Evolutionary conservation across 2,113 vertebrate genomes (phyloP), one percentile per base, ranked within the genome.

Genomic region (Bubalus kerabau): DNA sequence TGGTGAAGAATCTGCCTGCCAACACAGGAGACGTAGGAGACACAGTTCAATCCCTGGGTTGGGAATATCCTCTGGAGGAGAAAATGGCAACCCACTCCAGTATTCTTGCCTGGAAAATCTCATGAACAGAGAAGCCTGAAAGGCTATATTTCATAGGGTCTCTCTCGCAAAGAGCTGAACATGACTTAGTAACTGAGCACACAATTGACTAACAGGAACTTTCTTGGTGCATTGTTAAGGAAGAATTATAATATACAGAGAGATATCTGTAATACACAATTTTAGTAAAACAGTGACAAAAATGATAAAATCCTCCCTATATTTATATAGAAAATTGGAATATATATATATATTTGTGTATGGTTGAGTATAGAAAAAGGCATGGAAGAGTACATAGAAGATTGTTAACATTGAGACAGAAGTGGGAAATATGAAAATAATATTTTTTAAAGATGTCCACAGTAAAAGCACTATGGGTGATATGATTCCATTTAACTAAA

Each of bases 241-340:
- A 40, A 93, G 46, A 86, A 92, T 36, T 84, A 13, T 85, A 96
- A 92, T 83, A 92, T 40, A 76, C 3, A 95, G 36, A 80, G 43
- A 95, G 23, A 62, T 81, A 15, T 30, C 62, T 90, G 4, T 60
- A 92, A 74, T 90, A 89, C 2, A 67, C 17, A 71, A 2, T 81
- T 59, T 90, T 93, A n/a, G 36, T 91, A 87, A 96, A 90, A 83
- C 8, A 60, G 4, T 93, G 81, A 82, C 30, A 89, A 50, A 97
- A 92, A 89, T 9, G 5, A 83, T 84, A 86, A 78, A 81, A 85
- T 92, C 50, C 11, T 87, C 21, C 19, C 4, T 92, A 11, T 86
- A 17, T 64, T 87, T 88, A 40, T 82, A 64, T 64, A 90, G 76
- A 95, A 96, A 95, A 90, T 84, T 92, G 40, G 86, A 90, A 48